Percentiles rank a stretch among this genome's conserved stretches.
Conservation (phyloP, 2,113 vertebrate genomes). For the Pluvialis apricaria region DNA sequence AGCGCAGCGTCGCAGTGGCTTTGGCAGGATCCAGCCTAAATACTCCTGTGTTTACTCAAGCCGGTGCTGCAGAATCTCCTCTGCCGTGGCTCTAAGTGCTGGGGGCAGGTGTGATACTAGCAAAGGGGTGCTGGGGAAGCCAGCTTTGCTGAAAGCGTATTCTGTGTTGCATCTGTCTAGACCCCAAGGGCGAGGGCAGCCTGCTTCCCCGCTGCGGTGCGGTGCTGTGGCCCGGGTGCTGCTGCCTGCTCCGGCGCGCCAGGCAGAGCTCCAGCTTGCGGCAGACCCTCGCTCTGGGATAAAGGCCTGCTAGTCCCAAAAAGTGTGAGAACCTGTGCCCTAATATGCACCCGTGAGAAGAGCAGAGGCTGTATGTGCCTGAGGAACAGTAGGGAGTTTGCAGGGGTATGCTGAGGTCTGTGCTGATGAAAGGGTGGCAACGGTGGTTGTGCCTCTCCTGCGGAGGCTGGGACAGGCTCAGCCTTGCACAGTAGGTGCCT, state of each 20-base stretch:
- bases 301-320: rapidly evolving
- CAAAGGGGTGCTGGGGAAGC: neutral
- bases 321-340: neutral
- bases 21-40: neutral
- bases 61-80: neutral
- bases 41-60: rapidly evolving
- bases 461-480: neutral
- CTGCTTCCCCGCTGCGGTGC: neutral
- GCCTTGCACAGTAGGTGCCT: neutral
- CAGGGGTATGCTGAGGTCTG: neutral
- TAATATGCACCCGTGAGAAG: rapidly evolving
- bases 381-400: neutral
- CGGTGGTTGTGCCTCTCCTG: too few relatives aligned
- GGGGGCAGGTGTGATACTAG: too few relatives aligned
- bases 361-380: neutral
- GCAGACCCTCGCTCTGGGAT: rapidly evolving
- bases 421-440: rapidly evolving
- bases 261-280: neutral
- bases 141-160: neutral
- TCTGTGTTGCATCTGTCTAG: rapidly evolving
- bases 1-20: rapidly evolving
- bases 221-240: neutral
- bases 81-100: neutral
- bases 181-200: neutral
- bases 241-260: too few relatives aligned